phyloP scores from a whole-genome alignment of 2,113 vertebrate species.

The Ammodytes dubius region DNA sequence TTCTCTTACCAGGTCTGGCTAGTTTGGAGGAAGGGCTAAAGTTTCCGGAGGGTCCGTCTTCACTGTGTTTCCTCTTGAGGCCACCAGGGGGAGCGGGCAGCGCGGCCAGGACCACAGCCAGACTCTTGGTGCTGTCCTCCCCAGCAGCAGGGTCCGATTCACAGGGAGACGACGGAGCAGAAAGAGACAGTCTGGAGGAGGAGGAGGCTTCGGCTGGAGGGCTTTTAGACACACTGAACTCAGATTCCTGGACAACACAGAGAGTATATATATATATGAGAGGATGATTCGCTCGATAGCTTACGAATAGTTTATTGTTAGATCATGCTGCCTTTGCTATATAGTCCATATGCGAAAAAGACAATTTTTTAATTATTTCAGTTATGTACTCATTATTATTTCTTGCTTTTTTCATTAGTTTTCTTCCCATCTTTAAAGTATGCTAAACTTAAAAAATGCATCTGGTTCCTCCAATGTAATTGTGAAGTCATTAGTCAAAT shows the following conservation, averaged over 20 bases:
- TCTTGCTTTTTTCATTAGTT: no score
- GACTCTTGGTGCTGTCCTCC: constrained; percentile 82
- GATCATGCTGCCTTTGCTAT: no score
- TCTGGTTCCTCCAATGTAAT: no score
- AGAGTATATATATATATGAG: no score
- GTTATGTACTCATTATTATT: no score
- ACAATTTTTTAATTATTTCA: no score
- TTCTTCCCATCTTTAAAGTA: no score
- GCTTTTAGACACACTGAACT: constrained; percentile 83
- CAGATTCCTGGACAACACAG: constrained; percentile 75
- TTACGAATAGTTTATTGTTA: no score
- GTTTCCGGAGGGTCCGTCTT: constrained; percentile 57
- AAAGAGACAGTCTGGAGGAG: constrained; percentile 71
- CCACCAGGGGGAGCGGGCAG: constrained; percentile 79
- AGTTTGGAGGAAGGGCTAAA: constrained; percentile 85
- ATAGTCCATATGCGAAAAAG: no score
- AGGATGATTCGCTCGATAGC: no score
- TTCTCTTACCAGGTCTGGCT: constrained; percentile 84
- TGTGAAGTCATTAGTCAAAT: no score
- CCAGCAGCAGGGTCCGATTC: constrained; percentile 75
- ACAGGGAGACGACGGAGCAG: constrained; percentile 52
- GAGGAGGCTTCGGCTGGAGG: constrained; percentile 72
- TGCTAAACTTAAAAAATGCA: no score
- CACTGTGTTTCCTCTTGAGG: constrained; percentile 89
- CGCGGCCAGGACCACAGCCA: constrained; percentile 83